Evolutionary conservation across 2,888 invertebrate species (phyloP), one percentile per base, ranked within the genome.

Genomic region (Rhagophthalmus giganteus): DNA sequence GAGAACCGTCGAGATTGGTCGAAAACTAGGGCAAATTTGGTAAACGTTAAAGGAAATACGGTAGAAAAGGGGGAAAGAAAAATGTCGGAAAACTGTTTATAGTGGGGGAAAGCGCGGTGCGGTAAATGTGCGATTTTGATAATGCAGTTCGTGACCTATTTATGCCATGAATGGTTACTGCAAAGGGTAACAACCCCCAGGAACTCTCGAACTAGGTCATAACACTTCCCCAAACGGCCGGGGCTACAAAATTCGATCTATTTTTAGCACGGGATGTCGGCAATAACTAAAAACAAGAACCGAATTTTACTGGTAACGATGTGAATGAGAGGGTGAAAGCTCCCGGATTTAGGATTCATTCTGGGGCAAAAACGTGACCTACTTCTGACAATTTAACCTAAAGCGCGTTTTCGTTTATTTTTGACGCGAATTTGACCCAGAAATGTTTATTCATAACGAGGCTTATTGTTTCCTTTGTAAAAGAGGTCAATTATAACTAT

Each of bases 101-200:
- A 46, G 50, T 37, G 56, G 62, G 60, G 55, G 62, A 48, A 53
- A 37, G 47, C 34, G 50, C 40, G 56, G 41, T 45, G 54, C 37
- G 55, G 49, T 55, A 53, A 55, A 53, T 57, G 42, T 24, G 53
- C 42, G 48, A 54, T 55, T 52, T 58, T 56, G 59, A 59, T 55
- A 63, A 64, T 69, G 69, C 68, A 69, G 66, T 64, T 64, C 64
- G 64, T 68, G 72, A 72, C 72, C 71, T 57, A 69, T 62, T 70
- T 71, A 57, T 58, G 56, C 58, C 65, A 68, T 69, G 69, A 70
- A 70, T 70, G 69, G 62, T 63, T 66, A 64, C 64, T 62, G 67
- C 64, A 61, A 60, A 70, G 72, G 72, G 71, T 71, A 71, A 70
- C 71, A 72, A 72, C 71, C 73, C 73, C 66, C 62, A 64, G 63